Conservation (phyloP, 2,113 vertebrate genomes). For the Tyto alba region DNA sequence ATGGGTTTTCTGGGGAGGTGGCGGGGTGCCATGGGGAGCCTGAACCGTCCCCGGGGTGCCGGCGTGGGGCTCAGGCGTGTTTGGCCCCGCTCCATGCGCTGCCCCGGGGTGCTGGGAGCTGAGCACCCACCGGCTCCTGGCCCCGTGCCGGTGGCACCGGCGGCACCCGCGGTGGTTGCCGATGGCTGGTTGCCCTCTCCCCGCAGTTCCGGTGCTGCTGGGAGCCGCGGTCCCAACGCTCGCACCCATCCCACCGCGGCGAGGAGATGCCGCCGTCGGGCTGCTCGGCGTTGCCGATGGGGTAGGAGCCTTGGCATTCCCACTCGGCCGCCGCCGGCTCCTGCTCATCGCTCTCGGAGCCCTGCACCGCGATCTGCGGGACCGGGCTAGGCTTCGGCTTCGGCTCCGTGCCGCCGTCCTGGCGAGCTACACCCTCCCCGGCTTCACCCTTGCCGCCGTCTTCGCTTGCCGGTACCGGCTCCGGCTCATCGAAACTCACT, state of each 20-base stretch:
- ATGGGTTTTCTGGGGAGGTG: not conserved
- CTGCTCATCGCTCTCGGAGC: constrained; percentile 79
- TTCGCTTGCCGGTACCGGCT: constrained; percentile 7
- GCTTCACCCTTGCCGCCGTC: not conserved
- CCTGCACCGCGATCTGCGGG: constrained; percentile 89
- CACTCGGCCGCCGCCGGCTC: constrained; percentile 28
- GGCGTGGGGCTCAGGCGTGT: not conserved
- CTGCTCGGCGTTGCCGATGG: not conserved
- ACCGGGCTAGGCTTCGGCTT: constrained; percentile 70
- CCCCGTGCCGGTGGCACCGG: not conserved
- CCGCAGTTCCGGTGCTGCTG: constrained; percentile 1
- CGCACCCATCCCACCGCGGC: not conserved
- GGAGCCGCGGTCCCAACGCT: not conserved
- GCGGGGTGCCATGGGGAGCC: not conserved
- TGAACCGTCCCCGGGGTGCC: not conserved
- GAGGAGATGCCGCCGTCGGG: not conserved
- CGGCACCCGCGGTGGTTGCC: not conserved
- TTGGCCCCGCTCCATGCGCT: not conserved
- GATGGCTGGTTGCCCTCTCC: not conserved
- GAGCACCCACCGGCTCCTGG: not conserved
- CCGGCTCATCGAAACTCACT: constrained; percentile 92
- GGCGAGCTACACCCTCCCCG: not conserved
- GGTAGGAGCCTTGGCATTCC: constrained; percentile 76
- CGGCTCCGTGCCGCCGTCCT: not conserved
- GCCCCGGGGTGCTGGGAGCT: not conserved